Evolutionary conservation across 2,888 invertebrate genomes (phyloP).

Genomic region (Himalopsyche tibetana): DNA sequence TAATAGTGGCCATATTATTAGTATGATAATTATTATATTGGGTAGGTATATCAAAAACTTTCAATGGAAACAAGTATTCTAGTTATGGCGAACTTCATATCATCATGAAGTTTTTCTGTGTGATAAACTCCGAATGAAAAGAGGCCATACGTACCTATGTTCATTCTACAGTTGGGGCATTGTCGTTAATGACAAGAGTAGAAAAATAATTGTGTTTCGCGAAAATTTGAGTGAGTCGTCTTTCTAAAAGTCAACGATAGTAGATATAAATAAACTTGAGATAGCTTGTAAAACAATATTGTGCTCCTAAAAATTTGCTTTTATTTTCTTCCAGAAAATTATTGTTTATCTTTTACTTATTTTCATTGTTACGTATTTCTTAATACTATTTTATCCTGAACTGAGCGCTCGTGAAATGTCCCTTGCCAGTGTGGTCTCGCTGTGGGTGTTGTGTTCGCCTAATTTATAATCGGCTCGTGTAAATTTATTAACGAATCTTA

Average conservation of each 20-base stretch:
- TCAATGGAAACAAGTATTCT: neutral
- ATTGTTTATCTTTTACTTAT: slow-evolving; percentile 52
- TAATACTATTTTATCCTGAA: slow-evolving; percentile 54
- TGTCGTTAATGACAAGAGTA: slow-evolving; percentile 55
- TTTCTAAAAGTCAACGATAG: slow-evolving; percentile 16
- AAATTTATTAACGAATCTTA: slow-evolving; percentile 47
- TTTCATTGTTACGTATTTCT: slow-evolving; percentile 62
- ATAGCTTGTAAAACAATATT: neutral
- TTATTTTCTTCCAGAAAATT: slow-evolving; percentile 5
- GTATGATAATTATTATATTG: no score
- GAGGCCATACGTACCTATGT: slow-evolving; percentile 47
- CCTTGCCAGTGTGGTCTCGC: slow-evolving; percentile 36
- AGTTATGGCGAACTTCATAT: neutral
- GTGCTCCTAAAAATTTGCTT: neutral
- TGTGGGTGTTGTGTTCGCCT: slow-evolving; percentile 40
- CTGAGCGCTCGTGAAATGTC: slow-evolving; percentile 54
- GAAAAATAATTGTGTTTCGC: slow-evolving; percentile 16
- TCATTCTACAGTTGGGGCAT: slow-evolving; percentile 55
- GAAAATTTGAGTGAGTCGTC: slow-evolving; percentile 21
- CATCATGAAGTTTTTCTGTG: neutral
- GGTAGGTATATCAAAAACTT: no score
- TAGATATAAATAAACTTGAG: neutral
- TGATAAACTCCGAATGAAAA: neutral
- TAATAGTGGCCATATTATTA: no score
- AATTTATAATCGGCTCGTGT: slow-evolving; percentile 25